Conservation (phyloP, 2,113 vertebrate genomes). For the Campylomormyrus tamandua region DNA sequence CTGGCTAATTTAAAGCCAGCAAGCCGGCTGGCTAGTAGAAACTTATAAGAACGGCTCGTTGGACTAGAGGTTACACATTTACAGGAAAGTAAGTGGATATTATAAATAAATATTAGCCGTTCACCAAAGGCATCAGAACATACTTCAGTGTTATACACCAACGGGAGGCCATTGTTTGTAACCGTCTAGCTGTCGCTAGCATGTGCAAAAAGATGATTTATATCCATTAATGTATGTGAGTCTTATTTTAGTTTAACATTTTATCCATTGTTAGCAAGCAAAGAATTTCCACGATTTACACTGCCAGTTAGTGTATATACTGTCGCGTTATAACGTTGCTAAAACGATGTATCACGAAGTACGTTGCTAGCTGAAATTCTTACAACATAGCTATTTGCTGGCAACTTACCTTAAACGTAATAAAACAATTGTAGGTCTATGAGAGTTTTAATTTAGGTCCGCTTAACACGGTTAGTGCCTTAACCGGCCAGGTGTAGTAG, state of each 20-base stretch:
- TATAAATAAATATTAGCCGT: neutral
- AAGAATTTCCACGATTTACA: neutral
- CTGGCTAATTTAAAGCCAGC: neutral
- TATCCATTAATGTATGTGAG: neutral
- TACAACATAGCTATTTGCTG: neutral
- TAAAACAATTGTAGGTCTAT: neutral
- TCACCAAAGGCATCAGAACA: neutral
- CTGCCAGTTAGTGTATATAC: neutral
- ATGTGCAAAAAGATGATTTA: neutral
- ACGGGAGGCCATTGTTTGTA: neutral
- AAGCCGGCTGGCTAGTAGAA: neutral
- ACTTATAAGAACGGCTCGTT: neutral
- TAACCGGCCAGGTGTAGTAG: neutral
- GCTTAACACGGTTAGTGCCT: neutral
- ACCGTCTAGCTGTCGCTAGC: neutral
- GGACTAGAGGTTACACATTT: conserved; percentile 3
- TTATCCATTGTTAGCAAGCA: neutral
- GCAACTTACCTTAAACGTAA: neutral
- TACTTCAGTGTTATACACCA: neutral
- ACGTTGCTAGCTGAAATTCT: neutral
- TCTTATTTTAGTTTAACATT: neutral
- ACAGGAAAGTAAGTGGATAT: neutral
- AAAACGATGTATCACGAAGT: neutral
- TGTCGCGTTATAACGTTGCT: neutral
- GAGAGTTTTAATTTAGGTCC: neutral